Conservation (phyloP, 2,797 vertebrate genomes). For the Triplophysa yarkandensis region DNA sequence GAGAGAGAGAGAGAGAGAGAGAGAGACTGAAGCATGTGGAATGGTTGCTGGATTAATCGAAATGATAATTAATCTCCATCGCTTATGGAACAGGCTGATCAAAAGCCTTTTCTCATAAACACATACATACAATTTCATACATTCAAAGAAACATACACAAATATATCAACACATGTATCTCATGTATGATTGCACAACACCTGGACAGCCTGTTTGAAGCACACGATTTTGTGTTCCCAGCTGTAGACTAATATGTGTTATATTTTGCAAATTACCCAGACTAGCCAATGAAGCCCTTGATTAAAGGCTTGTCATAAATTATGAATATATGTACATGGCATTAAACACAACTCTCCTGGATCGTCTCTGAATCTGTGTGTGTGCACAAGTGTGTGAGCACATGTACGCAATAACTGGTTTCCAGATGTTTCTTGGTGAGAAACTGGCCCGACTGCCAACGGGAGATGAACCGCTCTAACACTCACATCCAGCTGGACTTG, state of each 20-base stretch:
- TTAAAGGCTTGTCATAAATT: slow-evolving; percentile 46
- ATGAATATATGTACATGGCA: slow-evolving; percentile 8
- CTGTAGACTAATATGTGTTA: slow-evolving; percentile 43
- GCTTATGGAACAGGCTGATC: slow-evolving; percentile 9
- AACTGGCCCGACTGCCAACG: slow-evolving; percentile 29
- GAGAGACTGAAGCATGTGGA: background rate
- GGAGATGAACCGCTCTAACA: slow-evolving; percentile 41
- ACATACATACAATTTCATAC: slow-evolving; percentile 10
- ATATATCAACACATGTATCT: slow-evolving; percentile 30
- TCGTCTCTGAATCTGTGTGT: slow-evolving; percentile 26
- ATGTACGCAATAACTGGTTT: slow-evolving; percentile 33
- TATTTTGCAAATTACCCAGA: slow-evolving; percentile 20
- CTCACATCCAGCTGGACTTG: slow-evolving; percentile 41
- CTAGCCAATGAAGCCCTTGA: slow-evolving; percentile 30
- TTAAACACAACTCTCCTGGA: slow-evolving; percentile 7
- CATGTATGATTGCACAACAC: slow-evolving; percentile 24
- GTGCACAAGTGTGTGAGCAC: background rate
- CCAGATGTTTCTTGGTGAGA: slow-evolving; percentile 51
- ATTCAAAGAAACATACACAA: slow-evolving; percentile 1
- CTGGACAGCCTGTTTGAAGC: slow-evolving; percentile 44
- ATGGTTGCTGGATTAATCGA: slow-evolving; percentile 32
- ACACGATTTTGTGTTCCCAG: slow-evolving; percentile 18
- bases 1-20: too few relatives aligned
- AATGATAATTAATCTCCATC: slow-evolving; percentile 37
- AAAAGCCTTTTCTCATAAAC: slow-evolving; percentile 13